Evolutionary conservation across 2,797 vertebrate species (phyloP), one percentile per base, ranked within the genome.

Genomic region (Margarornis squamiger): DNA sequence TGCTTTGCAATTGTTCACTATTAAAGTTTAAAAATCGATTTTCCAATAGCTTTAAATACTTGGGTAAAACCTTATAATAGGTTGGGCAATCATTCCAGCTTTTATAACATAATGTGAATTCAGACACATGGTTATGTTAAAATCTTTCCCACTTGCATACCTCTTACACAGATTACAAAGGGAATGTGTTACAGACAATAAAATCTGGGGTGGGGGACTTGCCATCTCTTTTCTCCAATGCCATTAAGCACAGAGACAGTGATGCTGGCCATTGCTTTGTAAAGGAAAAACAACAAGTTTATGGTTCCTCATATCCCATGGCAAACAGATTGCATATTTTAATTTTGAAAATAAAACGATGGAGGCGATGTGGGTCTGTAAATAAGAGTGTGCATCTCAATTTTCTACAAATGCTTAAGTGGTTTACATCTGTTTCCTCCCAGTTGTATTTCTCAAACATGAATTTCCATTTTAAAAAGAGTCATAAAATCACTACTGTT

Each of bases 381-480:
- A 98, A 98, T 98, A 98, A 98, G 98, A 98, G 96, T 97, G 97
- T 97, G 98, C 97, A 97, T 98, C 98, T 98, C 98, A 97, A 98
- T 98, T 98, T 98, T 98, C 97, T 98, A 97, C 97, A 98, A 98
- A 98, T 97, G 98, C 97, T 98, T 98, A 98, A 98, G 98, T 98
- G 98, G 97, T 98, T 98, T 98, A 98, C 97, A 98, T 98, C 98
- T 98, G 98, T 98, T 98, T 98, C 97, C 97, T 98, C 97, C 98
- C 98, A 98, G 98, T 98, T 98, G 98, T 98, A 98, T 98, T 98
- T 98, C 98, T 98, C 97, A 98, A 98, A 98, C 98, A 98, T 98
- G 98, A 98, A 98, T 98, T 98, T 98, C 98, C 98, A 98, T 98
- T 98, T 98, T 98, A 98, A 98, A 98, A 98, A 98, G 98, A 98